These are phyloP conservation scores for Chelonus insularis DNA, from an alignment of 1,140 invertebrate genomes.

Conservation along the genomic window DNA sequence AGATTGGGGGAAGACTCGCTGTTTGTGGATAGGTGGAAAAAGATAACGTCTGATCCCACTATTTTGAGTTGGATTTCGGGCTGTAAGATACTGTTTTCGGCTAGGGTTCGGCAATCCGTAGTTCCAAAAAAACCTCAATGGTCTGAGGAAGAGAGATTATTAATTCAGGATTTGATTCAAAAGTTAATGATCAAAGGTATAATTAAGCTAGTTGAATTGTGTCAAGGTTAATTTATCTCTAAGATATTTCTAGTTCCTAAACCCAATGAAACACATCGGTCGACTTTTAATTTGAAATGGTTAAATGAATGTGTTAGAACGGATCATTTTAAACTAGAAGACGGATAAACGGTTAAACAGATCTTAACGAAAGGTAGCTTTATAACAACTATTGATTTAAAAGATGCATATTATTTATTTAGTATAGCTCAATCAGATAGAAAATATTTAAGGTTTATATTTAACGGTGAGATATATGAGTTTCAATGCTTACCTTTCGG, in stretches of 20 bases:
- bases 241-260: constrained; percentile 19
- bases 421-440: not conserved
- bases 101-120: not conserved
- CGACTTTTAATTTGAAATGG: constrained; percentile 17
- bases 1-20: constrained; percentile 4
- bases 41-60: constrained; percentile 16
- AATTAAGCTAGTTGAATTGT: not conserved
- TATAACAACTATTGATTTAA: constrained; percentile 15
- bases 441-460: constrained; percentile 12
- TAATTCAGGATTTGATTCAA: not conserved
- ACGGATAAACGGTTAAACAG: not conserved
- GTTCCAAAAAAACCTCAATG: constrained; percentile 9
- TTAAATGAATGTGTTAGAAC: constrained; percentile 10
- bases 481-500: constrained; percentile 1
- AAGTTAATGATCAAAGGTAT: constrained; percentile 8
- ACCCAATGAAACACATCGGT: constrained; percentile 4
- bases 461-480: not conserved
- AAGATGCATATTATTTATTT: constrained; percentile 20
- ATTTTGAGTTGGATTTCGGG: constrained; percentile 21
- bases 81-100: constrained; percentile 8
- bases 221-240: constrained; percentile 7
- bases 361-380: not conserved
- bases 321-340: constrained; percentile 13
- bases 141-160: not conserved
- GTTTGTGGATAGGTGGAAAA: constrained; percentile 3